Base-by-base conservation (phyloP, 2,888 invertebrate species). In the Parthenolecanium corni region DNA sequence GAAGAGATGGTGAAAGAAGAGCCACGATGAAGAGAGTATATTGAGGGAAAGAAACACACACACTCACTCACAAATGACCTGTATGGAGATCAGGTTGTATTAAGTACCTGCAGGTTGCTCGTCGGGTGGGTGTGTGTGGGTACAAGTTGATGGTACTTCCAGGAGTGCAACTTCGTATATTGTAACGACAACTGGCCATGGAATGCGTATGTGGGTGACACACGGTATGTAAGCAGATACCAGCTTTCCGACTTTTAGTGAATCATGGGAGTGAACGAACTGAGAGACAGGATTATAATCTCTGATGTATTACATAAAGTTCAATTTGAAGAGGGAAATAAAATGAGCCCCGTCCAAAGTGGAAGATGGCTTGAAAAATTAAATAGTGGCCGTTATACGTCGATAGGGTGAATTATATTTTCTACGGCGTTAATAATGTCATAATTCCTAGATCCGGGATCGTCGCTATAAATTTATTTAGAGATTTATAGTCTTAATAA, bases 121-220 rank as follows among this genome's bases (percentile, higher is more conserved):
- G 46, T 57, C 46, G 44, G 47, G 57, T 57, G 57, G 57, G 57
- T 57, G 57, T 57, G 57, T 57, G 57, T 42, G 57, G 42, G 57
- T 42, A 44, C 42, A 54, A 44, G 57, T 57, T 57, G 57, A 57
- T 57, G 57, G 57, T 57, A 57, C 57, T 57, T 57, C 57, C 57
- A 57, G 57, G 57, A 57, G 57, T 57, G 57, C 57, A 57, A 57
- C 57, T 57, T 57, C 46, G 57, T 54, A 54, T 54, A 54, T 40
- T 54, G 54, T 57, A 57, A 57, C 57, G 57, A 57, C 57, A 57
- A 57, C 57, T 31, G 57, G 57, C 57, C 49, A 46, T 25, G 57
- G 57, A 57, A 57, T 57, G 57, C 57, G 57, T 57, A 57, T 57
- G 57, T 57, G 57, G 57, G 57, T 57, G 57, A 57, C 57, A 57